phyloP scores from a whole-genome alignment of 2,888 invertebrate genomes.

The Calephelis perditalis region DNA sequence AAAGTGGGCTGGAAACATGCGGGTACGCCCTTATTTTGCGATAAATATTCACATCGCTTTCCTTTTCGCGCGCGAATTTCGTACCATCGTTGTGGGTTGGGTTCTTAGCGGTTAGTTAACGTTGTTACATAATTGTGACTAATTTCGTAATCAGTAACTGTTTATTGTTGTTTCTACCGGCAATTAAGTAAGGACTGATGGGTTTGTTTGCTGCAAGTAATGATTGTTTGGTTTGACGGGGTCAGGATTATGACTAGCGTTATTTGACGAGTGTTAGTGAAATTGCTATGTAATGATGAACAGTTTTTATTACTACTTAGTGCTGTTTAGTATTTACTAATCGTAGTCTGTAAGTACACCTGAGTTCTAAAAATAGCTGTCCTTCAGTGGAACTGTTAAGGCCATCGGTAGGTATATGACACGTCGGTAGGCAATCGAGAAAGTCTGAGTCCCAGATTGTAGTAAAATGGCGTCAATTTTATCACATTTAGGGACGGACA shows the following conservation, averaged over 20 bases:
- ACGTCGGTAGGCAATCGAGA: too few species aligned
- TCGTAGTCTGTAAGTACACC: too few species aligned
- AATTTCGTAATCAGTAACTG: constrained; percentile 43
- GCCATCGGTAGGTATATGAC: too few species aligned
- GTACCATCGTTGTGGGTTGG: constrained; percentile 33
- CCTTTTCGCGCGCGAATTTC: constrained; percentile 67
- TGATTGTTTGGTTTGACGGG: neutral
- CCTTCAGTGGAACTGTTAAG: too few species aligned
- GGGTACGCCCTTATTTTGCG: constrained; percentile 73
- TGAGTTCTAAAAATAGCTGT: too few species aligned
- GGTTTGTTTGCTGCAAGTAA: constrained; percentile 1
- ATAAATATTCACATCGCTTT: constrained; percentile 72
- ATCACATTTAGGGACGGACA: too few species aligned
- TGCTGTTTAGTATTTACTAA: too few species aligned
- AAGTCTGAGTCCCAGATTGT: too few species aligned
- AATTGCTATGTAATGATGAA: constrained; percentile 6
- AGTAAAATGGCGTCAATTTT: too few species aligned
- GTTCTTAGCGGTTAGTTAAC: constrained; percentile 62
- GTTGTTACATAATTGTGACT: constrained; percentile 50
- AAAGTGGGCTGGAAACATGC: constrained; percentile 65
- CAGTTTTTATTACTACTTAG: neutral
- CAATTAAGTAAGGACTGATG: constrained; percentile 12
- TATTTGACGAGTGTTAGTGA: neutral
- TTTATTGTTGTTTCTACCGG: neutral
- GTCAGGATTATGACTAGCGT: neutral